Evolutionary conservation across 92 coral and sea anemone genomes (phyloP), one percentile per base, ranked within the genome.

Genomic region (Palythoa caribaeorum): DNA sequence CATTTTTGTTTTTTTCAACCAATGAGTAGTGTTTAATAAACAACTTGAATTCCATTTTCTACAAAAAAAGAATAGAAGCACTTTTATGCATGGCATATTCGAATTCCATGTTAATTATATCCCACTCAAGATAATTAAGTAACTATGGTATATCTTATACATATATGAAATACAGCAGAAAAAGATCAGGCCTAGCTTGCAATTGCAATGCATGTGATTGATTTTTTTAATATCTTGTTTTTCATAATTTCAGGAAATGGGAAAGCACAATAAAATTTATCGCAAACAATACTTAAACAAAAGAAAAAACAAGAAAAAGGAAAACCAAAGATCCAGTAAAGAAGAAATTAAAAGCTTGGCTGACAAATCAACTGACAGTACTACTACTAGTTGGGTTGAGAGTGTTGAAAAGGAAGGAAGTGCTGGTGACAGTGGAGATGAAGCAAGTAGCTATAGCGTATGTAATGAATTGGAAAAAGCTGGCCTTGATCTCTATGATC

Each of bases 381-480:
- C 28, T 28, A 73, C 39, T 73, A 1, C 55, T 39, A 73, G 78
- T 15, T 73, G 55, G 6, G 78, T 39, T 73, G 20, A 70, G 75
- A 73, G 78, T 73, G 78, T 40, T 73, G 76, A 71, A 71, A 71
- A 71, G 76, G 76, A 71, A 71, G 76, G 76, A 71, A 71, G 76
- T 71, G 76, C 44, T 71, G 78, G 53, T 73, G 78, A 73, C 20
- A 73, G 78, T 54, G 28, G 78, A 73, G 78, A 73, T 71, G 76
- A 71, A 71, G 76, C 76, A 38, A 73, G 78, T 28, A 28, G 28
- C 28, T 28, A 28, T 73, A 39, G 78, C 78, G 39, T 7, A 13
- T 40, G 55, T 73, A 40, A 2, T 73, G 57, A 73, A 39, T 73
- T 73, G 55, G 55, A 73, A 73, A 71, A 73, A 73, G 55, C 78